Conservation (phyloP, 2,888 invertebrate genomes). For the Lasiommata megera region DNA sequence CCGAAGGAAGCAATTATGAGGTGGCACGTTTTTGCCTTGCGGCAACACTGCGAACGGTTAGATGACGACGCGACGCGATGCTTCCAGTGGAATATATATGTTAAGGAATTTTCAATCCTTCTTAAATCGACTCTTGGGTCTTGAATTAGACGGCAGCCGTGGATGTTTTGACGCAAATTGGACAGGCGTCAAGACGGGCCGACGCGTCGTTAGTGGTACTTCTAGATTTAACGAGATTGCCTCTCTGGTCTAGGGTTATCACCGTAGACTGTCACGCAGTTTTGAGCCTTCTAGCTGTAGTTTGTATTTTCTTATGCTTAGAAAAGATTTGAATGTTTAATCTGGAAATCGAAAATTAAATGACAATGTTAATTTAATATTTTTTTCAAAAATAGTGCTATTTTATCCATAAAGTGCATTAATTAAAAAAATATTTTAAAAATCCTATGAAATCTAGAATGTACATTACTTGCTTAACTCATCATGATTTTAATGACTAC, state of each 20-base stretch:
- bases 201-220: constrained; percentile 48
- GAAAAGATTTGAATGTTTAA: too few species aligned
- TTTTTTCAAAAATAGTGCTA: too few species aligned
- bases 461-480: too few species aligned
- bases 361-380: too few species aligned
- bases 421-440: too few species aligned
- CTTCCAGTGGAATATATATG: constrained; percentile 7
- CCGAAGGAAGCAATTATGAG: constrained; percentile 1
- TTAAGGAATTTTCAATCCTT: constrained; percentile 23
- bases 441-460: too few species aligned
- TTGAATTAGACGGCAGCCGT: constrained; percentile 27
- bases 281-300: too few species aligned
- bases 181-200: constrained; percentile 59
- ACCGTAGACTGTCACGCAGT: background rate
- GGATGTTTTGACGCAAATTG: constrained; percentile 63
- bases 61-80: background rate
- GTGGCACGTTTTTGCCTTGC: constrained; percentile 2
- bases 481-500: too few species aligned
- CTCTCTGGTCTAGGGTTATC: constrained; percentile 48
- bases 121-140: constrained; percentile 19
- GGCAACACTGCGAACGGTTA: background rate
- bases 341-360: too few species aligned
- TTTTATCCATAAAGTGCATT: too few species aligned
- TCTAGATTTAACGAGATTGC: constrained; percentile 62
- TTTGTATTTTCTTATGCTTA: too few species aligned